Base-by-base conservation (phyloP, 2,797 vertebrate species). In the Lacerta agilis region DNA sequence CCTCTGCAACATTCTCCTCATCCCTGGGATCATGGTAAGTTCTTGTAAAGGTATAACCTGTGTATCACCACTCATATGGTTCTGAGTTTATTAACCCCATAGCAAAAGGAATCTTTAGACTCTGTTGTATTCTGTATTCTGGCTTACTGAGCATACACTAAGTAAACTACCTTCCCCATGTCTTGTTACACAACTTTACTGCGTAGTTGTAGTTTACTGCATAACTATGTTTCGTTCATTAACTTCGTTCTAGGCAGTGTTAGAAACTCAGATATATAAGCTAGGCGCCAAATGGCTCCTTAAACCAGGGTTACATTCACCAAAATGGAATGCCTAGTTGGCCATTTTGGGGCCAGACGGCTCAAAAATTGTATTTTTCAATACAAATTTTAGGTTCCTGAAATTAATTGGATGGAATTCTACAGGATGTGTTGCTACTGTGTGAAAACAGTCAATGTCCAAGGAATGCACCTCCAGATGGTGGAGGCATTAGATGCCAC, bases 111-210 rank as follows among this genome's bases (percentile, higher is more conserved):
- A 15, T 87, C 90, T 85, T 5, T 41, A 0, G 86, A 43, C 72
- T 87, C 84, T 88, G 43, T 88, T 92, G 69, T 87, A 86, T 36
- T 9, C 33, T 92, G 69, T 87, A 86, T 36, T 9, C 33, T 87
- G 67, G 0, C 0, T 89, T 78, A 64, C 43, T 77, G 64, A 23
- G 10, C 23, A 71, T 33, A 81, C 23, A 33, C n/a, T 86, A 86
- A 41, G 45, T 49, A 93, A 90, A 41, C 71, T 0, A 0, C 79
- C 75, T 91, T 90, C 88, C 11, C 5, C 11, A 10, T 36, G 27
- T 49, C 41, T 69, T 20, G 20, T 38, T 58, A 81, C 1, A 20
- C 29, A n/a, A 25, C 29, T 71, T 71, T 25, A 55, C 18, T 83
- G 45, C 43, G 17, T 61, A 29, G 17, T n/a, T 80, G 67, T 9